Percentiles rank a stretch among this genome's conserved stretches.
phyloP scores from a whole-genome alignment of 1,140 invertebrate genomes.

The Drosophila bifasciata region DNA sequence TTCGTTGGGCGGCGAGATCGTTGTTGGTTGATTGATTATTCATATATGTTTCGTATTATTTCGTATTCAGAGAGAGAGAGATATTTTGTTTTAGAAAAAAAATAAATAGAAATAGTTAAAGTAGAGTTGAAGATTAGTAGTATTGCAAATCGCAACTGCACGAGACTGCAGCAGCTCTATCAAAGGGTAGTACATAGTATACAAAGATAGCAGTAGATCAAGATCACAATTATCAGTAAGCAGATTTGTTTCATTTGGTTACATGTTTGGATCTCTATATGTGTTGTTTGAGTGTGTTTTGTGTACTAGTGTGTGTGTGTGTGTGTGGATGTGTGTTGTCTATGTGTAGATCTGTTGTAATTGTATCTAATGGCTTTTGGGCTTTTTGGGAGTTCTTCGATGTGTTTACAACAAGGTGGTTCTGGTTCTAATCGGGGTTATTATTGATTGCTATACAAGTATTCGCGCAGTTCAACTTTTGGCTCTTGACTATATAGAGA shows the following conservation, averaged over 20 bases:
- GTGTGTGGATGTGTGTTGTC: slow-evolving; percentile 18
- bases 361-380: no score
- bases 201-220: slow-evolving; percentile 50
- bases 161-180: slow-evolving; percentile 30
- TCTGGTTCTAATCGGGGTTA: no score
- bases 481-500: no score
- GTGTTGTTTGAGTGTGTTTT: slow-evolving; percentile 13
- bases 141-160: slow-evolving; percentile 47
- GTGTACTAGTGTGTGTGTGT: slow-evolving; percentile 12
- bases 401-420: no score
- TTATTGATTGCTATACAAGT: no score
- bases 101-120: slow-evolving; percentile 65
- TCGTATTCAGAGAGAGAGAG: no score
- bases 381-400: no score
- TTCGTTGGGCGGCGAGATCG: slow-evolving; percentile 56
- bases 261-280: slow-evolving; percentile 19
- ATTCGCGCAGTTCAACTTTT: no score
- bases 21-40: slow-evolving; percentile 36
- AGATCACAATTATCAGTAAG: slow-evolving; percentile 49
- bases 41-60: slow-evolving; percentile 34
- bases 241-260: slow-evolving; percentile 33
- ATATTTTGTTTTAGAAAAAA: slow-evolving; percentile 52
- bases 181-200: slow-evolving; percentile 31
- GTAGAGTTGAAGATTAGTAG: slow-evolving; percentile 77
- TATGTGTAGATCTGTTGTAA: slow-evolving; percentile 1